A percentile compares a stretch with the other conserved stretches of the same genome.
Conservation (phyloP, 2,888 invertebrate species). For the Flexamia atlantica region DNA sequence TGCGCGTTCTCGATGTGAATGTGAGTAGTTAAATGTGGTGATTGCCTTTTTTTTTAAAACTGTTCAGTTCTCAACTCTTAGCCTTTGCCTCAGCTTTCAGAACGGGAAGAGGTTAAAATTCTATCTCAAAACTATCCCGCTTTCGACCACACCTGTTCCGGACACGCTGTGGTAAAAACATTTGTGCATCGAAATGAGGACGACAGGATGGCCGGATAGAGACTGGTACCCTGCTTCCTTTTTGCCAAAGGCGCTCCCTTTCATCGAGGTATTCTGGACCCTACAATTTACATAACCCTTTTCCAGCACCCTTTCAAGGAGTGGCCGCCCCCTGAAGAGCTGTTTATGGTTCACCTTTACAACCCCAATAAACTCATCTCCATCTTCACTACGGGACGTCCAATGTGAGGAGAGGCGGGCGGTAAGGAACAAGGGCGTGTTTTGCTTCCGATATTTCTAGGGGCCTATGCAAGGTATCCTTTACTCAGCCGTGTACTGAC, state of each 20-base stretch:
- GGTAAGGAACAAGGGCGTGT: too few relatives aligned
- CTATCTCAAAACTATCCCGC: too few relatives aligned
- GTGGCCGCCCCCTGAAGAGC: background rate
- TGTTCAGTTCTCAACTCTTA: too few relatives aligned
- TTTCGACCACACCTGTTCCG: too few relatives aligned
- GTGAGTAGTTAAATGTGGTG: too few relatives aligned
- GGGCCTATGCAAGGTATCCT: too few relatives aligned
- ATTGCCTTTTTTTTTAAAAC: too few relatives aligned
- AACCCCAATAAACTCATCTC: constrained; percentile 36
- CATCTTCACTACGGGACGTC: background rate
- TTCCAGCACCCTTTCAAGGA: constrained; percentile 35
- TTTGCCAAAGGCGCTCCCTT: constrained; percentile 16
- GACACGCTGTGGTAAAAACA: background rate
- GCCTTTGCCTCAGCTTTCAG: too few relatives aligned
- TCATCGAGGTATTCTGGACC: constrained; percentile 36
- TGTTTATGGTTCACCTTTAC: constrained; percentile 52
- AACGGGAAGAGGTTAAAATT: too few relatives aligned
- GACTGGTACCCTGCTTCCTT: constrained; percentile 28
- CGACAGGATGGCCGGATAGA: background rate
- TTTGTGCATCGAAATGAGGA: constrained; percentile 10
- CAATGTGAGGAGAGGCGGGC: background rate
- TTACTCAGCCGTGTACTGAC: too few relatives aligned
- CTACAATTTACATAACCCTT: constrained; percentile 52
- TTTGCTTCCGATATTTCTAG: too few relatives aligned
- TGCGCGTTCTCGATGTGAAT: too few relatives aligned